Evolutionary conservation across 2,113 vertebrate genomes (phyloP).

Genomic region (Ptychochromis oligacanthus): DNA sequence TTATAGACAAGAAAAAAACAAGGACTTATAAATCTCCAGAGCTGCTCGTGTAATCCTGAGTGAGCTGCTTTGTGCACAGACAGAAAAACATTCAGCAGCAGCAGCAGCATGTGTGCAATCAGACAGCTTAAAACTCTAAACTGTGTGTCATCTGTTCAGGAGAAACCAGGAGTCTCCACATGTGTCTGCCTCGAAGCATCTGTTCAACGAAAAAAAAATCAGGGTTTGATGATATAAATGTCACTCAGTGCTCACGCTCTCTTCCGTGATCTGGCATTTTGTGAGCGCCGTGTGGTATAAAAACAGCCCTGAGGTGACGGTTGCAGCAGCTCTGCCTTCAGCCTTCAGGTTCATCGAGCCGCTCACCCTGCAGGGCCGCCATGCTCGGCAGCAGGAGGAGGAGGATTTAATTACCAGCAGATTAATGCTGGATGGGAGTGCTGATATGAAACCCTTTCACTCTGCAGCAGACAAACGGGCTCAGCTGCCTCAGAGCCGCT

Average conservation of each 20-base stretch:
- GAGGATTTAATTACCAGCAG: conserved; percentile 17
- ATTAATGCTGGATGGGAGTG: background rate
- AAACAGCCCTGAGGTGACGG: background rate
- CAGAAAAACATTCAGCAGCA: too few relatives aligned
- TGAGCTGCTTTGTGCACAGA: background rate
- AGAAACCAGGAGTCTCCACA: background rate
- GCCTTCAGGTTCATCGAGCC: background rate
- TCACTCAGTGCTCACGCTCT: background rate
- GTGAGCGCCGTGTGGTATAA: background rate
- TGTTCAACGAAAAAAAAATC: background rate
- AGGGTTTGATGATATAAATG: background rate
- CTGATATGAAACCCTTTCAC: background rate
- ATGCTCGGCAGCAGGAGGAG: background rate
- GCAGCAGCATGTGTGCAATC: background rate
- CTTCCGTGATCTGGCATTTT: background rate
- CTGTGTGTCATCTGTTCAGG: background rate
- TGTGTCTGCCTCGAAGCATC: background rate
- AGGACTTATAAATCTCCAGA: background rate
- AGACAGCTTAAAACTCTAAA: background rate
- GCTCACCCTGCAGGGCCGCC: background rate
- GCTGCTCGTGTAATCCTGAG: background rate
- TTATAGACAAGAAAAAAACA: background rate
- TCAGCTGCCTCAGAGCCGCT: too few relatives aligned
- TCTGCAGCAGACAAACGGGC: background rate
- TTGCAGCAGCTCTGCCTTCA: background rate